These are phyloP conservation scores for Amphiprion percula DNA, from an alignment of 2,113 vertebrate species.

Conservation along the genomic window DNA sequence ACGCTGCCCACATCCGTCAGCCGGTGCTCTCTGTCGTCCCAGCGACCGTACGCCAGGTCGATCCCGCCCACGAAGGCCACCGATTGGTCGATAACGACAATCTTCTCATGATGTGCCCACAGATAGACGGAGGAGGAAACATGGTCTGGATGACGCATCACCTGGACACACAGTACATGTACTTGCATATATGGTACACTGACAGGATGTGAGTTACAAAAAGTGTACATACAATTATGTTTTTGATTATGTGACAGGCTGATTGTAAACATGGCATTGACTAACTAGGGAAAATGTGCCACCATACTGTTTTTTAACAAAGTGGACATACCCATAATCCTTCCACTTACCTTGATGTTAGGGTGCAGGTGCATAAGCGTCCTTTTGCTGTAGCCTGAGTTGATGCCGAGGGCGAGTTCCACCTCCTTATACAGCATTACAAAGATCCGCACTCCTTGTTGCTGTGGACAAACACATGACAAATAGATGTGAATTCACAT, in stretches of 20 bases:
- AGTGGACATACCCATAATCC: background rate
- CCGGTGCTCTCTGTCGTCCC: conserved; percentile 93
- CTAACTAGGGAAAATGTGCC: too few relatives aligned
- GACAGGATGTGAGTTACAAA: background rate
- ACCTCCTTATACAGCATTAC: conserved; percentile 98
- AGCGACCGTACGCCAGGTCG: conserved; percentile 94
- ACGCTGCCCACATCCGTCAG: conserved; percentile 95
- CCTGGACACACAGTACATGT: conserved; percentile 78
- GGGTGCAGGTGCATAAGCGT: conserved; percentile 91
- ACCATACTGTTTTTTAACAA: background rate
- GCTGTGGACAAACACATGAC: conserved; percentile 79
- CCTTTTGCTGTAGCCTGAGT: conserved; percentile 97
- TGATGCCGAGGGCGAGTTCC: conserved; percentile 96
- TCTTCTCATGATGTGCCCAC: conserved; percentile 96
- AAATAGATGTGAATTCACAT: background rate
- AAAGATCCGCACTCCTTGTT: conserved; percentile 96
- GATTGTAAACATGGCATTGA: background rate
- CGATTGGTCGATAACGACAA: conserved; percentile 91
- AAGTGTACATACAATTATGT: background rate
- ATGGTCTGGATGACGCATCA: conserved; percentile 97
- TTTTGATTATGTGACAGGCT: too few relatives aligned
- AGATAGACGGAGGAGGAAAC: conserved; percentile 94
- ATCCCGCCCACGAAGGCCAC: conserved; percentile 95
- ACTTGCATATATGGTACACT: background rate
- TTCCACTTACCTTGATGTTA: conserved; percentile 91